Evolutionary conservation across 1,140 invertebrate genomes (phyloP).

Genomic region (Drosophila micromelanica): DNA sequence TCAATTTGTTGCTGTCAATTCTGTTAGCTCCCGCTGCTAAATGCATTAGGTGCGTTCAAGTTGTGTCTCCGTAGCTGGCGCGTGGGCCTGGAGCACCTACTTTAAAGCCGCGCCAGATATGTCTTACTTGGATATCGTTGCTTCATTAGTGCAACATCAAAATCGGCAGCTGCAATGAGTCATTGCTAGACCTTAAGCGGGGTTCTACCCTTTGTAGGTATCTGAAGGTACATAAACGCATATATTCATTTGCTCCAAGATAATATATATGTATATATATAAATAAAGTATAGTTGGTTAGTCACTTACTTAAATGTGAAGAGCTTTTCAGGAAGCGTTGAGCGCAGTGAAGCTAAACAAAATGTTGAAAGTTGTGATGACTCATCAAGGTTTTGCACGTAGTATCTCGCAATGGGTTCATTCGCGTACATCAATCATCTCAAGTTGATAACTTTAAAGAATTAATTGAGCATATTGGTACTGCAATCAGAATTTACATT

Average conservation of each 20-base stretch:
- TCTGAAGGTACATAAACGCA: neutral
- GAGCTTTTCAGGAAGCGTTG: conserved; percentile 16
- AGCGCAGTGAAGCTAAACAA: conserved; percentile 16
- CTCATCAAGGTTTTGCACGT: conserved; percentile 36
- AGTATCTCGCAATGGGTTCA: conserved; percentile 12
- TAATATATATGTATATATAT: neutral
- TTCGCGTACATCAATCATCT: conserved; percentile 6
- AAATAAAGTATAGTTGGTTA: conserved; percentile 25
- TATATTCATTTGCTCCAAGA: neutral
- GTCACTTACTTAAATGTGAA: conserved; percentile 7
- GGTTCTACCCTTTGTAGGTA: neutral
- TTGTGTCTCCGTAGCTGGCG: conserved; percentile 32
- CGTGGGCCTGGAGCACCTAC: conserved; percentile 8
- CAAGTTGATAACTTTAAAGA: neutral
- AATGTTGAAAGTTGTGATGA: conserved; percentile 29
- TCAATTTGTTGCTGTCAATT: conserved; percentile 29
- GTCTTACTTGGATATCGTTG: conserved; percentile 18
- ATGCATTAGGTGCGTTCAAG: conserved; percentile 64
- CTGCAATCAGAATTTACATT: neutral
- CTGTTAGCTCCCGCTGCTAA: conserved; percentile 30
- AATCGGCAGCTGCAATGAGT: conserved; percentile 26
- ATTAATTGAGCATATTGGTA: neutral
- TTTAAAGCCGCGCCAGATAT: neutral
- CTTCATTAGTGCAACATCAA: conserved; percentile 29
- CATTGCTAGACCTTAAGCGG: conserved; percentile 13